A percentile compares a stretch with the other conserved stretches of the same genome.
phyloP scores from a whole-genome alignment of 1,140 invertebrate species.

The Brachionus angularis region DNA sequence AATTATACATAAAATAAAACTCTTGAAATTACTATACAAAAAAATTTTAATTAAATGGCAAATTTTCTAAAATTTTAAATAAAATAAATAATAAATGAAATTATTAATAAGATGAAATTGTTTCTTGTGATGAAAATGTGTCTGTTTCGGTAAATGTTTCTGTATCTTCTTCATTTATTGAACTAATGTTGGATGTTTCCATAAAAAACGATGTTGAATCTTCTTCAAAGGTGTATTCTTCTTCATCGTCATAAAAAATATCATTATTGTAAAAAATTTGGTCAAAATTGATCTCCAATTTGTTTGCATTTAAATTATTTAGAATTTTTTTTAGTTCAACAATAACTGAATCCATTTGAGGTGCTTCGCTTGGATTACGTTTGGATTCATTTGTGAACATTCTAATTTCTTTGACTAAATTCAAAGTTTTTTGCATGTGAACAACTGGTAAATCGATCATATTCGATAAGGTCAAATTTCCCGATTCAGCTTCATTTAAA shows the following conservation, averaged over 20 bases:
- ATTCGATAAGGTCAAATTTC: slow-evolving; percentile 11
- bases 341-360: slow-evolving; percentile 40
- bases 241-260: background rate
- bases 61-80: no score
- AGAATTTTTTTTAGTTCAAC: slow-evolving; percentile 36
- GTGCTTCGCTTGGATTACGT: slow-evolving; percentile 22
- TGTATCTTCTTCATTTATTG: slow-evolving; percentile 1
- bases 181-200: slow-evolving; percentile 2
- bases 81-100: no score
- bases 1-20: no score
- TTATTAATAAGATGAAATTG: background rate
- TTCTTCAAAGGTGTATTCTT: background rate
- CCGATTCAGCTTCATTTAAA: slow-evolving; percentile 4
- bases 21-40: no score
- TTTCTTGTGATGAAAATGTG: background rate
- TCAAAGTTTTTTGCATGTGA: slow-evolving; percentile 41
- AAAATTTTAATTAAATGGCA: no score
- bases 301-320: background rate
- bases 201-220: slow-evolving; percentile 4
- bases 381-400: slow-evolving; percentile 19
- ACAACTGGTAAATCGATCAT: slow-evolving; percentile 33
- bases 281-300: background rate
- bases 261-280: slow-evolving; percentile 14
- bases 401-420: slow-evolving; percentile 32
- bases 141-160: background rate